Conservation (phyloP, 2,113 vertebrate species). For the Centropristis striata region DNA sequence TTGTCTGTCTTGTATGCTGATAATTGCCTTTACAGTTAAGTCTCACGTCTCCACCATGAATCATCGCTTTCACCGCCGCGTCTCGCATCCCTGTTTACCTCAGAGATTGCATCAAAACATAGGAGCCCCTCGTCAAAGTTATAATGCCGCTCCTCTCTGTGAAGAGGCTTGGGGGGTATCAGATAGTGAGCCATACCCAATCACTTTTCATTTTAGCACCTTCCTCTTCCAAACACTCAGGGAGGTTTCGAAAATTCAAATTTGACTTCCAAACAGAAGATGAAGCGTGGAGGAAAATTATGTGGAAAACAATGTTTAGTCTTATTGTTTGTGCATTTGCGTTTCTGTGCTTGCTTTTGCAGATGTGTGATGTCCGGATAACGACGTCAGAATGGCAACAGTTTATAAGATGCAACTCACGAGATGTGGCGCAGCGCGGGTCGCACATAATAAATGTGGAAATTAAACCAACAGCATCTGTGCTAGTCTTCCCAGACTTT, state of each 20-base stretch:
- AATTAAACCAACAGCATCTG: constrained; percentile 53
- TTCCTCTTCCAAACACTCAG: constrained; percentile 8
- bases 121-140: constrained; percentile 21
- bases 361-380: constrained; percentile 17
- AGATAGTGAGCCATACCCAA: constrained; percentile 30
- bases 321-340: constrained; percentile 16
- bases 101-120: constrained; percentile 57
- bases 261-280: constrained; percentile 13
- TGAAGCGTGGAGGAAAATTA: not conserved
- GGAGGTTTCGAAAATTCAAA: constrained; percentile 28
- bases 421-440: not conserved
- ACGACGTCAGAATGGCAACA: not conserved
- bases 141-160: not conserved
- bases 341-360: constrained; percentile 6
- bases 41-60: constrained; percentile 38
- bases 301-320: not conserved
- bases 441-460: constrained; percentile 47
- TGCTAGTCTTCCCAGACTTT: constrained; percentile 63
- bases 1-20: constrained; percentile 38
- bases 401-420: constrained; percentile 34
- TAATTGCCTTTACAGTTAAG: constrained; percentile 60
- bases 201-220: constrained; percentile 42
- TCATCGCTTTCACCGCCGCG: constrained; percentile 12
- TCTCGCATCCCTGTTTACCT: constrained; percentile 50
- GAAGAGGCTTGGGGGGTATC: constrained; percentile 36